phyloP scores from a whole-genome alignment of 2,888 invertebrate genomes.

The Standfussiana lucernea region DNA sequence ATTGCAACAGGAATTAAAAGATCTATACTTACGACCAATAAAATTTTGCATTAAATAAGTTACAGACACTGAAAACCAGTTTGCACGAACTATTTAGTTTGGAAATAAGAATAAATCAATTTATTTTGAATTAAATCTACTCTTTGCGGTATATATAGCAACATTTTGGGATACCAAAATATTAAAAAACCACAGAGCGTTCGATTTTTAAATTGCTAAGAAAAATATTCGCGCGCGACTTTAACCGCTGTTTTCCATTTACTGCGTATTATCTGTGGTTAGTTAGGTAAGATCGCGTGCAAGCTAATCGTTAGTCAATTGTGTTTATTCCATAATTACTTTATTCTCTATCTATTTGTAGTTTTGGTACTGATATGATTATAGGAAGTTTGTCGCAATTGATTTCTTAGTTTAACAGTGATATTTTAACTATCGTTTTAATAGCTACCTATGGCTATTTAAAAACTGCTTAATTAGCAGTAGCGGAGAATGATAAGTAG shows the following conservation, averaged over 20 bases:
- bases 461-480: conserved; percentile 3
- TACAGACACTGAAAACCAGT: conserved; percentile 23
- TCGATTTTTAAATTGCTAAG: background rate
- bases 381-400: conserved; percentile 33
- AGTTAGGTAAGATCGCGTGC: conserved; percentile 53
- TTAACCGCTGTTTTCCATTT: conserved; percentile 9
- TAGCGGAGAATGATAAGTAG: background rate
- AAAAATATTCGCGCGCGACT: conserved; percentile 15
- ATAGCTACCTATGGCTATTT: conserved; percentile 6
- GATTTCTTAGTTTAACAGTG: conserved; percentile 27
- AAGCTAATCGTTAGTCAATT: conserved; percentile 20
- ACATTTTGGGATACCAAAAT: background rate
- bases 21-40: conserved; percentile 37
- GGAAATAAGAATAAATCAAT: background rate
- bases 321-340: conserved; percentile 44
- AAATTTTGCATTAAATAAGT: conserved; percentile 5
- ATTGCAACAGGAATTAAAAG: conserved; percentile 11
- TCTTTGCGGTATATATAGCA: background rate
- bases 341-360: conserved; percentile 33
- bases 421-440: conserved; percentile 30
- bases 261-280: conserved; percentile 38
- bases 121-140: background rate
- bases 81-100: background rate
- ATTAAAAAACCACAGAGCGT: background rate
- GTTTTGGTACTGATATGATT: conserved; percentile 28